Evolutionary conservation across 2,797 vertebrate species (phyloP).

Genomic region (Amazona finschi): DNA sequence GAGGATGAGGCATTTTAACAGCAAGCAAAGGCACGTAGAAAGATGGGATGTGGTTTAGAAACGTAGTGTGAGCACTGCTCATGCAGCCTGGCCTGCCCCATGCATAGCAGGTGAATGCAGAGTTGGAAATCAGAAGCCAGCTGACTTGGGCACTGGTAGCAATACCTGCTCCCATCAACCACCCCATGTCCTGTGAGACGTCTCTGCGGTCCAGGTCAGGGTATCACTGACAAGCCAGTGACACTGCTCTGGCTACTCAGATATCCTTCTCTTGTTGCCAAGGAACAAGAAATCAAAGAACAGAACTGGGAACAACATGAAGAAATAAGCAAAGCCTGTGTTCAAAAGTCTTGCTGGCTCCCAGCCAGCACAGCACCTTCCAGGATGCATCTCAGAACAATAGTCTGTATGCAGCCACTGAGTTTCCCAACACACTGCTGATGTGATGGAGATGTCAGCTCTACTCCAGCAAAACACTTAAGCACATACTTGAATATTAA

Average conservation of each 20-base stretch:
- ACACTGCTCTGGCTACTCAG: background rate
- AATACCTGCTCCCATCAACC: background rate
- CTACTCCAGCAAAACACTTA: background rate
- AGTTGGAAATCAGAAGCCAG: background rate
- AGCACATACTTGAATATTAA: background rate
- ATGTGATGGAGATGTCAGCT: background rate
- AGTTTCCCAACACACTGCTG: background rate
- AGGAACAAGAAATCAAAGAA: constrained; percentile 20
- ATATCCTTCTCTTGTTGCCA: background rate
- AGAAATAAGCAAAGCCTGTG: background rate
- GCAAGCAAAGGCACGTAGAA: background rate
- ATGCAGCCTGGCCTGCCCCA: background rate
- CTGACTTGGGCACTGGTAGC: background rate
- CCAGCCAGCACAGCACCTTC: constrained; percentile 29
- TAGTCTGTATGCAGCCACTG: background rate
- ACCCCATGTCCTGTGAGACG: background rate
- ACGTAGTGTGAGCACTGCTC: background rate
- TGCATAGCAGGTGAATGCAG: background rate
- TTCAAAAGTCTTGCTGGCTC: constrained; percentile 44
- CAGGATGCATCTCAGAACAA: background rate
- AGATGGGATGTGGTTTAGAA: background rate
- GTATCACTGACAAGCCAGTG: background rate
- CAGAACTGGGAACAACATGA: background rate
- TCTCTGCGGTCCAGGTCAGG: background rate
- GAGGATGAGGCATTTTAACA: background rate